A percentile compares a stretch with the other conserved stretches of the same genome.
Conservation (phyloP, 2,797 vertebrate species). For the Pogoniulus pusillus region DNA sequence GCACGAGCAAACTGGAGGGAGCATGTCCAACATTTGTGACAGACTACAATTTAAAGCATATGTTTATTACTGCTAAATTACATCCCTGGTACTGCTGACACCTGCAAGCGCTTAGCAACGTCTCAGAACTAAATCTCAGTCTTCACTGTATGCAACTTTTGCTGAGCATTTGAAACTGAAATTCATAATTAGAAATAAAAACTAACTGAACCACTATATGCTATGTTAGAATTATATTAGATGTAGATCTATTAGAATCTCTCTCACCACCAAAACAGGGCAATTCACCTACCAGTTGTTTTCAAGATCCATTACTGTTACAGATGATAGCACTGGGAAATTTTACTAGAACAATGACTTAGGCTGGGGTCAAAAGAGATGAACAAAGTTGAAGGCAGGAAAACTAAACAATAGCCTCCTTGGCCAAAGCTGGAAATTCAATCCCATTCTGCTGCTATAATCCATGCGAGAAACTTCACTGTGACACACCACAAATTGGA, state of each 20-base stretch:
- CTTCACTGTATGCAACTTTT: neutral
- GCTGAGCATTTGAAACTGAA: neutral
- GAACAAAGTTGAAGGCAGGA: neutral
- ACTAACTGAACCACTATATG: neutral
- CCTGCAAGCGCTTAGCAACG: constrained; percentile 5
- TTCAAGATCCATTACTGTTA: neutral
- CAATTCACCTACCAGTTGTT: neutral
- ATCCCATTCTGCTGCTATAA: constrained; percentile 30
- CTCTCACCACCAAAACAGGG: neutral
- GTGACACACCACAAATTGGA: constrained; percentile 33
- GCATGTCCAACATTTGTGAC: neutral
- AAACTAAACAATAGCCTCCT: neutral
- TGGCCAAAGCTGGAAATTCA: constrained; percentile 21
- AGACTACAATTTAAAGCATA: constrained; percentile 10
- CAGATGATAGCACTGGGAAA: neutral
- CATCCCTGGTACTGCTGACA: neutral
- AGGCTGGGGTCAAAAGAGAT: neutral
- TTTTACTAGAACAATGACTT: neutral
- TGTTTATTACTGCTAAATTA: constrained; percentile 13
- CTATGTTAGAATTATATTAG: too few species aligned
- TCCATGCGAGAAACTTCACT: constrained; percentile 18
- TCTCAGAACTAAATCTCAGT: constrained; percentile 32
- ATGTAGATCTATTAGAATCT: neutral
- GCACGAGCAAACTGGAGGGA: constrained; percentile 38
- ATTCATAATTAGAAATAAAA: constrained; percentile 1